phyloP scores from a whole-genome alignment of 1,140 invertebrate genomes.

The Campoletis sonorensis region DNA sequence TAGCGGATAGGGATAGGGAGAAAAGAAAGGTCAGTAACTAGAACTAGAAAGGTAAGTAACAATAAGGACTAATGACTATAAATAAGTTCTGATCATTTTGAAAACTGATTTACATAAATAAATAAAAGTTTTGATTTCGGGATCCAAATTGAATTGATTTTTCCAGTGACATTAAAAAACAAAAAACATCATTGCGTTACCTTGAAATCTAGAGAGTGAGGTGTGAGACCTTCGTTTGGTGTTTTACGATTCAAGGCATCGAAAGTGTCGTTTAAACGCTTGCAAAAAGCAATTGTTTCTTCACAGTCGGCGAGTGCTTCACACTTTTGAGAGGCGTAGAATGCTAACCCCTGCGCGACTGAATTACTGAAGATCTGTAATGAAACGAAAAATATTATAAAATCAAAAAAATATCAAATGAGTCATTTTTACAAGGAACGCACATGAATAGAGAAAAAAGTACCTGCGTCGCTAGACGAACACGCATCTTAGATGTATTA shows the following conservation, averaged over 20 bases:
- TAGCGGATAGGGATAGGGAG: not conserved
- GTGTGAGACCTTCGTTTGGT: slow-evolving; percentile 28
- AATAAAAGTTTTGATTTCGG: too few species aligned
- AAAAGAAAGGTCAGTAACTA: not conserved
- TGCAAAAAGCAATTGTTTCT: slow-evolving; percentile 35
- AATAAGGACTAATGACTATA: not conserved
- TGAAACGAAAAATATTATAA: slow-evolving; percentile 8
- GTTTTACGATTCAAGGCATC: slow-evolving; percentile 38
- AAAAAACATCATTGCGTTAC: slow-evolving; percentile 16
- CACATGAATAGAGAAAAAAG: slow-evolving; percentile 3
- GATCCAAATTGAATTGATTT: not conserved
- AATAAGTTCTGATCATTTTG: not conserved
- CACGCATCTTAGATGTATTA: slow-evolving; percentile 49
- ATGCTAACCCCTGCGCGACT: not conserved
- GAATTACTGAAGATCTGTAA: slow-evolving; percentile 43
- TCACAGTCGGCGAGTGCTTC: not conserved
- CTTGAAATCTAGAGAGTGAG: slow-evolving; percentile 33
- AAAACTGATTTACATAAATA: not conserved
- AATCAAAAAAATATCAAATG: not conserved
- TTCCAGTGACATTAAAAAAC: not conserved
- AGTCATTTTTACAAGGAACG: not conserved
- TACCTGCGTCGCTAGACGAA: slow-evolving; percentile 50
- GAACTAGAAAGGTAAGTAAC: not conserved
- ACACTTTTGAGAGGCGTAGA: not conserved
- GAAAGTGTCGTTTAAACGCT: slow-evolving; percentile 28